Percentiles rank a stretch among this genome's conserved stretches.
Evolutionary conservation across 2,888 invertebrate genomes (phyloP).

Genomic region (Amphipyra tragopoginis): DNA sequence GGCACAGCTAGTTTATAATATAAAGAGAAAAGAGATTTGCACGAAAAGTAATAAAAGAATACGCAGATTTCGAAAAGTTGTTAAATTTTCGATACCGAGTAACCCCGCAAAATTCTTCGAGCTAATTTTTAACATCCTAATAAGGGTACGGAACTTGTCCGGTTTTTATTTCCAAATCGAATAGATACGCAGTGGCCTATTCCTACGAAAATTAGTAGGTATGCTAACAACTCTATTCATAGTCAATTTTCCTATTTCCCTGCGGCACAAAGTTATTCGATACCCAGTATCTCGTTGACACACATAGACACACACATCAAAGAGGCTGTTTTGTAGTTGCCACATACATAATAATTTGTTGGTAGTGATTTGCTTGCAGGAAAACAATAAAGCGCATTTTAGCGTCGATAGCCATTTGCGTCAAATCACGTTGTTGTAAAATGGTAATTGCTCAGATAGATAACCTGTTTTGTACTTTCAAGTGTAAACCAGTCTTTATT

Average conservation of each 20-base stretch:
- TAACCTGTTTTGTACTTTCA: slow-evolving; percentile 77
- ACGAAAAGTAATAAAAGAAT: too few relatives aligned
- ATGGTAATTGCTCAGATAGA: slow-evolving; percentile 70
- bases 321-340: slow-evolving; percentile 43
- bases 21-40: too few relatives aligned
- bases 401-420: slow-evolving; percentile 66
- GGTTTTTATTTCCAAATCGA: too few relatives aligned
- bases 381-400: slow-evolving; percentile 67
- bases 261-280: slow-evolving; percentile 34
- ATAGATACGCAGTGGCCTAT: background rate
- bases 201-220: slow-evolving; percentile 28
- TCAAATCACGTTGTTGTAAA: slow-evolving; percentile 72
- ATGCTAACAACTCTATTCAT: slow-evolving; percentile 32
- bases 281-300: slow-evolving; percentile 52
- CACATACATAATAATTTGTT: slow-evolving; percentile 54
- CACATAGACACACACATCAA: slow-evolving; percentile 33
- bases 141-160: too few relatives aligned
- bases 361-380: slow-evolving; percentile 56
- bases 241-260: slow-evolving; percentile 50
- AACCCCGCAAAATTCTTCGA: too few relatives aligned
- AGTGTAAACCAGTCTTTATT: slow-evolving; percentile 74
- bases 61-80: too few relatives aligned
- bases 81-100: too few relatives aligned
- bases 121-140: too few relatives aligned
- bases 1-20: too few relatives aligned